These are phyloP conservation scores for Epinephelus coioides DNA, from an alignment of 2,797 vertebrate species.

Conservation along the genomic window DNA sequence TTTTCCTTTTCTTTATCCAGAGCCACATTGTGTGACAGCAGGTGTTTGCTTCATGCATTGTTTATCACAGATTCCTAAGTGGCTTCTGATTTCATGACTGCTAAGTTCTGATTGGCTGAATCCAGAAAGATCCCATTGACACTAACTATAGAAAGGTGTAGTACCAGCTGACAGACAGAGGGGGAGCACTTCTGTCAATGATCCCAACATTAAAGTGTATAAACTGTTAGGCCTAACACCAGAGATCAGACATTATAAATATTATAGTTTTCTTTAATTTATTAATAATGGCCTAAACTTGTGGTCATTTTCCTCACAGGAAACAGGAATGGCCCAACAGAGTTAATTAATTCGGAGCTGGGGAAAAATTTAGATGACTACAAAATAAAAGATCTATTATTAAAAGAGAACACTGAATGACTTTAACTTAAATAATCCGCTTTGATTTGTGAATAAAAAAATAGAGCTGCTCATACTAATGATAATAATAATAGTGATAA, in stretches of 20 bases:
- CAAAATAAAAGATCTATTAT: neutral
- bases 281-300: neutral
- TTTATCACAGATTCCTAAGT: neutral
- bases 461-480: neutral
- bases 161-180: constrained; percentile 5
- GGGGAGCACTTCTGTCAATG: constrained; percentile 40
- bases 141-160: neutral
- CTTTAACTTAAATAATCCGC: too few species aligned
- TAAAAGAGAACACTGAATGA: neutral
- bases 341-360: neutral
- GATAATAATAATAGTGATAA: neutral
- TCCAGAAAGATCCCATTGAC: neutral
- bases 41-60: neutral
- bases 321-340: neutral
- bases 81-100: constrained; percentile 1
- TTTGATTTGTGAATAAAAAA: neutral
- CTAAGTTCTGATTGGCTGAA: constrained; percentile 45
- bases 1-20: neutral
- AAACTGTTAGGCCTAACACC: neutral
- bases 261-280: neutral
- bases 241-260: neutral
- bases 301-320: too few species aligned
- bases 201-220: neutral
- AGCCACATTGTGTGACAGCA: neutral
- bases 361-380: too few species aligned